phyloP scores from a whole-genome alignment of 2,888 invertebrate species.

The Trypoxylon attenuatum region DNA sequence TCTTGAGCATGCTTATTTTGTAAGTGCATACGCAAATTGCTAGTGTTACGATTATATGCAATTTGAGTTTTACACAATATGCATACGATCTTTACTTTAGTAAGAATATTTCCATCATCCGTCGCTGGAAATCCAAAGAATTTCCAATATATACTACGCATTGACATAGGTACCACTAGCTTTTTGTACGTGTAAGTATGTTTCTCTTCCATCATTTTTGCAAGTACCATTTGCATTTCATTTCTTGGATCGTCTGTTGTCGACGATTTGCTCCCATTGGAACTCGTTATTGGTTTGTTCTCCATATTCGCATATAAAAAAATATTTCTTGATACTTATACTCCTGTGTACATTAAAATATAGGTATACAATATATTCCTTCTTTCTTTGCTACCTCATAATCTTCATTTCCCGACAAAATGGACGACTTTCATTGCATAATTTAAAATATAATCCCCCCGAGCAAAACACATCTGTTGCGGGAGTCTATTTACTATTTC shows the following conservation, averaged over 20 bases:
- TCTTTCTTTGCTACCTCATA: conserved; percentile 21
- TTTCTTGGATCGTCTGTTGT: conserved; percentile 44
- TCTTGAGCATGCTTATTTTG: conserved; percentile 75
- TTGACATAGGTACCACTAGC: conserved; percentile 75
- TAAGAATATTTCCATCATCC: conserved; percentile 74
- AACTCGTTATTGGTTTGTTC: conserved; percentile 33
- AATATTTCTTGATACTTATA: conserved; percentile 28
- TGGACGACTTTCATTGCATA: conserved; percentile 49
- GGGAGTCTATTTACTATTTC: background rate
- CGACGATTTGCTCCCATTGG: conserved; percentile 34
- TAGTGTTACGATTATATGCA: conserved; percentile 76
- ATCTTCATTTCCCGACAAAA: conserved; percentile 52
- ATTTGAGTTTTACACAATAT: conserved; percentile 76
- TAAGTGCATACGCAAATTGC: conserved; percentile 76
- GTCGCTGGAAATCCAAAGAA: conserved; percentile 76
- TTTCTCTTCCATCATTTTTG: conserved; percentile 72
- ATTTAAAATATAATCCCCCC: conserved; percentile 33
- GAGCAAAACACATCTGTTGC: conserved; percentile 11
- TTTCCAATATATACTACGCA: conserved; percentile 77
- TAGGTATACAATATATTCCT: conserved; percentile 15
- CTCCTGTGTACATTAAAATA: conserved; percentile 18
- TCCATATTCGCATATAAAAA: conserved; percentile 42
- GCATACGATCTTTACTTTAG: conserved; percentile 75
- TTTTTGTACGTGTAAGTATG: conserved; percentile 74
- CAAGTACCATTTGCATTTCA: conserved; percentile 62